A percentile compares a stretch with the other conserved stretches of the same genome.
phyloP scores from a whole-genome alignment of 2,113 vertebrate species.

The Solea solea region DNA sequence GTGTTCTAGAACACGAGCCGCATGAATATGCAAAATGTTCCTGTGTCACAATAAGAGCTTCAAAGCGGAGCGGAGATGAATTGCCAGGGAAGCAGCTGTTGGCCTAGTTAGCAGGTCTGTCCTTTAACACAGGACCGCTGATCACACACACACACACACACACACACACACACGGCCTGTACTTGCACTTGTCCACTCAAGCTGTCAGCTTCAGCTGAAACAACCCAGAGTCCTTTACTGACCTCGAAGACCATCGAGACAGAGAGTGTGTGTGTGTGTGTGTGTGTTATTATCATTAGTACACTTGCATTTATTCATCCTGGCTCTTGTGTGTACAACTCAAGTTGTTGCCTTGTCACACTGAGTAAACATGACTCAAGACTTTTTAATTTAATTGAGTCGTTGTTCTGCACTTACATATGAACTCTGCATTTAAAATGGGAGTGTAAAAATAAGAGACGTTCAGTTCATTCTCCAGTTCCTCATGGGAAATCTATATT shows the following conservation, averaged over 20 bases:
- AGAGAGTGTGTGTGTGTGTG: not conserved
- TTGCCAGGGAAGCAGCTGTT: constrained; percentile 67
- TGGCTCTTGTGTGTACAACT: constrained; percentile 1
- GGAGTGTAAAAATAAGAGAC: not conserved
- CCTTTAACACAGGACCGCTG: constrained; percentile 53
- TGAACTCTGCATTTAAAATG: not conserved
- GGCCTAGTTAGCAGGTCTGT: constrained; percentile 69
- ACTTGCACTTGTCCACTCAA: constrained; percentile 8
- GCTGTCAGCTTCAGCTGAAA: constrained; percentile 18
- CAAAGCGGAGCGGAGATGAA: constrained; percentile 65
- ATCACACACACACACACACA: constrained; percentile 42
- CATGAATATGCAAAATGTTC: constrained; percentile 51
- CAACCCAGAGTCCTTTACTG: constrained; percentile 16
- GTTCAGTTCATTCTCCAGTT: not conserved
- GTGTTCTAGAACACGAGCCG: constrained; percentile 10
- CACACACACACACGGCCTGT: not conserved
- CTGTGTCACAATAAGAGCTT: constrained; percentile 49
- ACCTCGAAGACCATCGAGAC: not conserved
- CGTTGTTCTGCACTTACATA: too few species aligned
- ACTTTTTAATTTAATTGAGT: too few species aligned
- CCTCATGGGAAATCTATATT: not conserved
- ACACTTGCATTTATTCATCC: constrained; percentile 5
- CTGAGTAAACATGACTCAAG: too few species aligned
- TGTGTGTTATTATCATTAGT: not conserved
- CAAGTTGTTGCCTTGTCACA: not conserved